phyloP scores from a whole-genome alignment of 2,888 invertebrate species.

The Carcina quercana region DNA sequence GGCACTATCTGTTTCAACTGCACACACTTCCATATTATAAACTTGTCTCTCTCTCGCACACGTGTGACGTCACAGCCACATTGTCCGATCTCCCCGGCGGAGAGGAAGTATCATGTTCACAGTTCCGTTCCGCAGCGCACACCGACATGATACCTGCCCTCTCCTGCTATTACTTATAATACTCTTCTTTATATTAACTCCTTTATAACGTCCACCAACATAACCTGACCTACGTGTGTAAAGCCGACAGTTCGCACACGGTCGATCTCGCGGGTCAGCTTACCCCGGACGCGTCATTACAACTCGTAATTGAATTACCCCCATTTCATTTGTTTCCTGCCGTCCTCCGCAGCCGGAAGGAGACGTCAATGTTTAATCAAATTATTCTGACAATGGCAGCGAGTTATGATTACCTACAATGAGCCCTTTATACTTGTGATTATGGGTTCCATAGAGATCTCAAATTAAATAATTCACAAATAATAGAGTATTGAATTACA shows the following conservation, averaged over 20 bases:
- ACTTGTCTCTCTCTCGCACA: too few relatives aligned
- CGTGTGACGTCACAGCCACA: too few relatives aligned
- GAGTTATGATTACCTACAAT: constrained; percentile 51
- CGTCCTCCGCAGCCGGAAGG: constrained; percentile 42
- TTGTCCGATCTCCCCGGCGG: too few relatives aligned
- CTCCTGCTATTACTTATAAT: too few relatives aligned
- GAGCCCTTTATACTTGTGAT: too few relatives aligned
- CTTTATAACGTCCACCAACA: constrained; percentile 24
- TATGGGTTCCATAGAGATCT: too few relatives aligned
- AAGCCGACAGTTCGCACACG: constrained; percentile 19
- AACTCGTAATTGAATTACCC: constrained; percentile 21
- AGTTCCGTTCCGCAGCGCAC: constrained; percentile 50
- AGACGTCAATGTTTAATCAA: constrained; percentile 67
- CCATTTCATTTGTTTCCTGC: constrained; percentile 36
- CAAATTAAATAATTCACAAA: too few relatives aligned
- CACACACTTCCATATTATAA: too few relatives aligned
- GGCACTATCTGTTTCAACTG: too few relatives aligned
- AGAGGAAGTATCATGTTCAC: constrained; percentile 59
- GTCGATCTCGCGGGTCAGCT: constrained; percentile 21
- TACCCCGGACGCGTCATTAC: constrained; percentile 26
- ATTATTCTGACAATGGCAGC: constrained; percentile 43
- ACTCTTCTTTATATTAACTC: constrained; percentile 17
- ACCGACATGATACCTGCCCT: constrained; percentile 61
- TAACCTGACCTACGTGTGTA: constrained; percentile 20
- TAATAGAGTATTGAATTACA: too few relatives aligned